Percentiles rank a stretch among this genome's conserved stretches.
Conservation (phyloP, 2,888 invertebrate species). For the Conistra vaccinii region DNA sequence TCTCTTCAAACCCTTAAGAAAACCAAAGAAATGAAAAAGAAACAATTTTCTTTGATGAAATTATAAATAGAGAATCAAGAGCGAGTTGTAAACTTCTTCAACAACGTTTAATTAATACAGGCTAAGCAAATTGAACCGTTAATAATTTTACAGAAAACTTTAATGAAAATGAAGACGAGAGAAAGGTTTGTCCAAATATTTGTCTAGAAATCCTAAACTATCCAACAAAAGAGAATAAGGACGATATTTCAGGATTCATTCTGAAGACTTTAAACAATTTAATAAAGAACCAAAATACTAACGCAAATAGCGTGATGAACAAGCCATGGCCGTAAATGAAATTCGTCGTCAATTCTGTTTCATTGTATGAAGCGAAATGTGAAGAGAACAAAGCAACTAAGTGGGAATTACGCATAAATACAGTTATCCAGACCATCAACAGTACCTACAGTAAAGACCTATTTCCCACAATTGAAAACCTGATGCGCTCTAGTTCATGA, state of each 20-base stretch:
- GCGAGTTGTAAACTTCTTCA: constrained; percentile 3
- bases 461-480: constrained; percentile 51
- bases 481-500: constrained; percentile 32
- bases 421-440: constrained; percentile 31
- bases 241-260: background rate
- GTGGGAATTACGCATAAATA: constrained; percentile 26
- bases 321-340: constrained; percentile 17
- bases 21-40: constrained; percentile 4
- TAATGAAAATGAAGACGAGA: constrained; percentile 11
- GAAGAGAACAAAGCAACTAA: constrained; percentile 24
- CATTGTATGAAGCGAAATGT: constrained; percentile 33
- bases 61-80: constrained; percentile 10
- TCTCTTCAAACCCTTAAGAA: background rate
- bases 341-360: constrained; percentile 24
- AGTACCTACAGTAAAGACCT: constrained; percentile 11
- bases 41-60: constrained; percentile 8
- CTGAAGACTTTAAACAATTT: background rate
- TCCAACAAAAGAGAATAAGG: background rate
- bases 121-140: constrained; percentile 18
- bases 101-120: constrained; percentile 24
- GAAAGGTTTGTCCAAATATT: constrained; percentile 7
- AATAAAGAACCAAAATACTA: background rate
- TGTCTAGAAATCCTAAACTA: background rate
- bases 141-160: constrained; percentile 17
- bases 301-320: constrained; percentile 8